Evolutionary conservation across 2,888 invertebrate genomes (phyloP), one percentile per base, ranked within the genome.

Genomic region (Drosophila kokeensis): DNA sequence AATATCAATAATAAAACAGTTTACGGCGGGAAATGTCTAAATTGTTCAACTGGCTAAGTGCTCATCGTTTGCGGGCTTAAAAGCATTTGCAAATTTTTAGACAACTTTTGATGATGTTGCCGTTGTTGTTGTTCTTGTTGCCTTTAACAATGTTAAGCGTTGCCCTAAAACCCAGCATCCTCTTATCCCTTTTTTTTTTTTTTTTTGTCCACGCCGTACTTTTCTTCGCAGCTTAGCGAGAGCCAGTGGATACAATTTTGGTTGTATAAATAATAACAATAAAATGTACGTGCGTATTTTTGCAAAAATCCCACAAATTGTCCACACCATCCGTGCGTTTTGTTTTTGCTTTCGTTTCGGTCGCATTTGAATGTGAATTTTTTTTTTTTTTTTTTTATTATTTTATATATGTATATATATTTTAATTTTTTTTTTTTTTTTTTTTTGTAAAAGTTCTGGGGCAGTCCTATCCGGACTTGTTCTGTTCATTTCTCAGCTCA

Each of bases 181-280:
- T 61, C 38, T 66, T 73, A 65, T 36, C 48, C 69, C 40, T 70
- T 55, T 61, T 59, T 49, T 59, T n/a, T 70, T 55, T 61, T 59
- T 49, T n/a, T 57, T 40, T n/a, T 13, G 30, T 6, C 5, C 15
- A 38, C 42, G 29, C 62, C 18, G 29, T 40, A 21, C 36, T 48
- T 64, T 32, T 42, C 49, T 52, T 54, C 36, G 57, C 63, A 30
- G 27, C 53, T 49, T 42, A 69, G 38, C 53, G 67, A 61, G 36
- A 63, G 40, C 32, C 69, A 60, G 55, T 74, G 66, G 74, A 53
- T 42, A 71, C 67, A 63, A 66, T 72, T 71, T 75, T 75, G 67
- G 67, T 60, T 76, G 66, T 72, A 73, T 76, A 86, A 83, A 86
- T 83, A 79, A 86, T 79, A 86, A 81, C 87, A 86, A 83, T 86